A percentile compares a stretch with the other conserved stretches of the same genome.
Evolutionary conservation across 2,888 invertebrate species (phyloP).

Genomic region (Hyalella azteca): DNA sequence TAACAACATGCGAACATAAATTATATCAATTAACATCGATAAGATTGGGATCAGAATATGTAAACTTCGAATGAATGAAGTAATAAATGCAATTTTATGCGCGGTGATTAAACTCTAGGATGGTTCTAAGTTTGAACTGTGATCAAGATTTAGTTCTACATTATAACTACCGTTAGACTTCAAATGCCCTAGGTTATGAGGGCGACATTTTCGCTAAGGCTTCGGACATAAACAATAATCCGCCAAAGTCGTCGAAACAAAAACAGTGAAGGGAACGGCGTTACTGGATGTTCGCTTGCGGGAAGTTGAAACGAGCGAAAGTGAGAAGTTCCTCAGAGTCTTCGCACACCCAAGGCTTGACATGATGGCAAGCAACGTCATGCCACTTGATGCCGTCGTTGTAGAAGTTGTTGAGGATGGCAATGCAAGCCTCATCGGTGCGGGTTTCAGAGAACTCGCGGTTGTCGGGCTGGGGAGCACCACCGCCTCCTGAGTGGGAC

Average conservation of each 20-base stretch:
- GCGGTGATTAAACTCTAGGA: no score
- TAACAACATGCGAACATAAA: not conserved
- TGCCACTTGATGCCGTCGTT: slow-evolving; percentile 93
- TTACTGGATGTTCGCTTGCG: slow-evolving; percentile 48
- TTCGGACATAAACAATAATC: no score
- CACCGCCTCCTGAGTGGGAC: slow-evolving; percentile 58
- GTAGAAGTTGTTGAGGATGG: slow-evolving; percentile 89
- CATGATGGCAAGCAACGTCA: slow-evolving; percentile 91
- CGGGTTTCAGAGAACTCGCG: slow-evolving; percentile 63
- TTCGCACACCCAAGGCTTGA: slow-evolving; percentile 89
- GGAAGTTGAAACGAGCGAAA: slow-evolving; percentile 75
- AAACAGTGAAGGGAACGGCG: no score
- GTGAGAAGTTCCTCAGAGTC: slow-evolving; percentile 86
- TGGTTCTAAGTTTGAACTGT: not conserved
- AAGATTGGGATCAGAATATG: not conserved
- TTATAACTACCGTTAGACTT: not conserved
- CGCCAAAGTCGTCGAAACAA: no score
- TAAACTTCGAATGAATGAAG: not conserved
- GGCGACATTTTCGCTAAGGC: not conserved
- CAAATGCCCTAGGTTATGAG: not conserved
- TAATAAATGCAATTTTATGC: not conserved
- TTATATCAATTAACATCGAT: no score
- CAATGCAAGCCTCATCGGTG: slow-evolving; percentile 84
- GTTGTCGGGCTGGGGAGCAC: slow-evolving; percentile 58
- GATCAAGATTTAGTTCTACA: not conserved